phyloP scores from a whole-genome alignment of 1,140 invertebrate species.

The Sesamia nonagrioides region DNA sequence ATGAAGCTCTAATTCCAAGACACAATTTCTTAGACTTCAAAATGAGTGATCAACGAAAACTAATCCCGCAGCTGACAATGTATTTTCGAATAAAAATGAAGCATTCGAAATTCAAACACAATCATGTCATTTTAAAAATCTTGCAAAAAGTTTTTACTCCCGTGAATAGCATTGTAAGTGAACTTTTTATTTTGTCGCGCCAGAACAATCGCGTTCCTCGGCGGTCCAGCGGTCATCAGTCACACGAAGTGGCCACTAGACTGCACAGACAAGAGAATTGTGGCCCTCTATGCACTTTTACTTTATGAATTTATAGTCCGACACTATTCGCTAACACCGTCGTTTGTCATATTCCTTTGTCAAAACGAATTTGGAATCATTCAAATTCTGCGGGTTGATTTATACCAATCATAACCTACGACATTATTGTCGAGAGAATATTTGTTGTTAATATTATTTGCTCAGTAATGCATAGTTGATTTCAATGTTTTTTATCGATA shows the following conservation, averaged over 20 bases:
- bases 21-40: conserved; percentile 3
- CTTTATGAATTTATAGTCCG: conserved; percentile 80
- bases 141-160: conserved; percentile 28
- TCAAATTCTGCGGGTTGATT: conserved; percentile 1
- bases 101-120: conserved; percentile 12
- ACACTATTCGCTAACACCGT: conserved; percentile 69
- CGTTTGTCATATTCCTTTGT: conserved; percentile 73
- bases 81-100: conserved; percentile 17
- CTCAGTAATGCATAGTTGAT: neutral
- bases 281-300: conserved; percentile 78
- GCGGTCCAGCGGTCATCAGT: conserved; percentile 76
- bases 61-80: neutral
- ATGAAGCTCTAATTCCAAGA: conserved; percentile 18
- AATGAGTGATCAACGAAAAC: conserved; percentile 33
- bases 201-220: conserved; percentile 67
- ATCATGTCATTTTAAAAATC: conserved; percentile 22
- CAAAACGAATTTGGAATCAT: conserved; percentile 67
- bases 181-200: conserved; percentile 45
- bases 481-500: too few species aligned
- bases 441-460: neutral
- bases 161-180: conserved; percentile 35
- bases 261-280: conserved; percentile 76
- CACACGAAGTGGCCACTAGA: conserved; percentile 78
- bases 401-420: too few species aligned
- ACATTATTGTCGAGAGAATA: neutral